Base-by-base conservation (phyloP, 1,140 invertebrate species). In the Psix sp. region DNA sequence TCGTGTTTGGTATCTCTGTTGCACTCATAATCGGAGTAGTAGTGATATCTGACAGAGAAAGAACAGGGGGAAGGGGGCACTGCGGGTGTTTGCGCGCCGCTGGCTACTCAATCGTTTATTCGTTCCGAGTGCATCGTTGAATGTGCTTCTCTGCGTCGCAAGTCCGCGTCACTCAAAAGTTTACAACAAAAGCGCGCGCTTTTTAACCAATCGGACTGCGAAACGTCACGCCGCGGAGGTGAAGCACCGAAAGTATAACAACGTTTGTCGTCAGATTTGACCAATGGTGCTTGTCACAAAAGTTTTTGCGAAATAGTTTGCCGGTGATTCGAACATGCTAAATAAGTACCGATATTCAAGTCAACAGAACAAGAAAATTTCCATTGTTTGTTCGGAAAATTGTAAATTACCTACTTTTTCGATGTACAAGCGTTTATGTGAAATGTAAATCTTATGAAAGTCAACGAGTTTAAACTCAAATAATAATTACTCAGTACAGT, bases 71-170 rank as follows among this genome's bases (percentile, higher is more conserved):
- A 48, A 51, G 24, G 62, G 42, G 46, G 17, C 29, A 20, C 43
- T 14, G 62, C 17, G 21, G 42, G 46, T 49, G 51, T 56, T 48
- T 48, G 49, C 26, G 43, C 20, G 49, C 51, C 26, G 35, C 13
- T 35, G 40, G 40, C 39, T 16, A 45, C 29, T 52, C 46, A 18
- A 38, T 29, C 46, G 42, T 24, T 56, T 54, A 54, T 54, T 56
- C 62, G 48, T 52, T 29, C 39, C 33, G 33, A 54, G 48, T 31
- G 49, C 60, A 35, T 54, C 49, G 62, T 9, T 9, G 40, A 31
- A 51, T 42, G 49, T 42, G 9, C 60, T 7, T 63, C 59, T n/a
- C n/a, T n/a, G n/a, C n/a, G n/a, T 46, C 31, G 21, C 14, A 13
- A 39, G 3, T 5, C 14, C 15, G 5, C 17, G 16, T 5, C 13